phyloP scores from a whole-genome alignment of 2,797 vertebrate genomes.

The Lepilemur septentrionalis region DNA sequence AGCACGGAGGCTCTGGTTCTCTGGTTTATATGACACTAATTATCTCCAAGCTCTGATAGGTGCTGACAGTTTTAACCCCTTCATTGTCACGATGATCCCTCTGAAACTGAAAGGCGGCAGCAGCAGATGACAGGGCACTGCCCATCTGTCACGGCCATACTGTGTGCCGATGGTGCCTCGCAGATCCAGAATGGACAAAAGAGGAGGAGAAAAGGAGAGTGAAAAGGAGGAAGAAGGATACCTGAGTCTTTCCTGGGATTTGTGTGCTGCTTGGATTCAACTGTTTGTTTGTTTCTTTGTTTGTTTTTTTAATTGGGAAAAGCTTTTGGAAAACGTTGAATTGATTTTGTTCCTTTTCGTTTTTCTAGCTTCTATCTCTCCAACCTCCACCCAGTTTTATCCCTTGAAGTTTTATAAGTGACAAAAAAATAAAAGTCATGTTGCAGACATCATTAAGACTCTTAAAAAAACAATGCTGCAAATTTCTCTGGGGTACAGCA shows the following conservation, averaged over 20 bases:
- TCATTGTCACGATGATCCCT: background rate
- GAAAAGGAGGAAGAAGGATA: rapidly evolving
- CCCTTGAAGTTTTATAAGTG: background rate
- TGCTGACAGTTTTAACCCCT: constrained; percentile 78
- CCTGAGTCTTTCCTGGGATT: rapidly evolving
- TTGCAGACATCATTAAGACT: background rate
- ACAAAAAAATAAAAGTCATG: background rate
- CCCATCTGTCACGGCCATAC: constrained; percentile 53
- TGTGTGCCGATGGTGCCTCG: rapidly evolving
- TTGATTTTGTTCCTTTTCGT: background rate
- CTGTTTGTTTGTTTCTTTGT: background rate
- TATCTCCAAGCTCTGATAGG: constrained; percentile 59
- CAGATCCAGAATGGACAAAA: background rate
- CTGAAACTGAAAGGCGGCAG: background rate
- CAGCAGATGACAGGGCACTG: constrained; percentile 18
- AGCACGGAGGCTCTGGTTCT: constrained; percentile 37
- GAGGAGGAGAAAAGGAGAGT: background rate
- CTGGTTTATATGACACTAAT: constrained; percentile 69
- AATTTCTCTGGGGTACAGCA: background rate
- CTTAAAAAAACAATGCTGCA: background rate
- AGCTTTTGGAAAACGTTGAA: background rate
- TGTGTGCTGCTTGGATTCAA: background rate
- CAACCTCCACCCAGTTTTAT: background rate
- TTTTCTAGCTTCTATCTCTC: background rate
- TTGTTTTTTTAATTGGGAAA: background rate